Conservation (phyloP, 2,888 invertebrate species). For the Lycia hirtaria region DNA sequence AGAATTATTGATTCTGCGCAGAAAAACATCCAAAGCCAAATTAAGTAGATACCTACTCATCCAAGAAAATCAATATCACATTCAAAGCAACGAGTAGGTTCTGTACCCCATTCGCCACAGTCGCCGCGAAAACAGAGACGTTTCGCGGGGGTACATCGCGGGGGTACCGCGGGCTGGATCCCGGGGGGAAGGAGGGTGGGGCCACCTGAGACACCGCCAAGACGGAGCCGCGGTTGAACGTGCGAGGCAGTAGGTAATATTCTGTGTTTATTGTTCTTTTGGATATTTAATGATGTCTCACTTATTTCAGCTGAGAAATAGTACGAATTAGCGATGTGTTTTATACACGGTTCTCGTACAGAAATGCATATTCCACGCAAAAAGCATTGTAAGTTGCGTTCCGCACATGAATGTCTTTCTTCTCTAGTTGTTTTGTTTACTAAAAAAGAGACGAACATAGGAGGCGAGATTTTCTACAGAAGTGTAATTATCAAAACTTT, state of each 20-base stretch:
- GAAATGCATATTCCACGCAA: no score
- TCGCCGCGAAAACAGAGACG: constrained; percentile 61
- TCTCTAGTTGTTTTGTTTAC: no score
- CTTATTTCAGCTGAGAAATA: no score
- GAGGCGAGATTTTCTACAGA: no score
- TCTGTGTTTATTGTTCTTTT: not conserved
- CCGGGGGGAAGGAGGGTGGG: constrained; percentile 32
- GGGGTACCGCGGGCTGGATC: constrained; percentile 25
- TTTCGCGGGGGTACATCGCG: constrained; percentile 38
- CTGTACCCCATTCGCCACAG: constrained; percentile 49
- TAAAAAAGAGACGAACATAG: no score
- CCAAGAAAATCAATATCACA: constrained; percentile 41
- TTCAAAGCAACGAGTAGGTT: constrained; percentile 29
- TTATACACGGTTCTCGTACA: no score
- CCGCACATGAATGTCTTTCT: no score
- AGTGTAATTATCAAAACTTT: not conserved
- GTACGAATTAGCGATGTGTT: no score
- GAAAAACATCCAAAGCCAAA: not conserved
- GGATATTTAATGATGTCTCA: no score
- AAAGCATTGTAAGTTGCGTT: no score
- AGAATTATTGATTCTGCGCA: no score
- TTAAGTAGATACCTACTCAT: constrained; percentile 13
- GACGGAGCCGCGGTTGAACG: constrained; percentile 43
- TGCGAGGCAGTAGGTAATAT: constrained; percentile 2
- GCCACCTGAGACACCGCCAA: constrained; percentile 67